Percentiles rank a stretch among this genome's conserved stretches.
Evolutionary conservation across 1,140 invertebrate species (phyloP).

Genomic region (Hycleus phaleratus): DNA sequence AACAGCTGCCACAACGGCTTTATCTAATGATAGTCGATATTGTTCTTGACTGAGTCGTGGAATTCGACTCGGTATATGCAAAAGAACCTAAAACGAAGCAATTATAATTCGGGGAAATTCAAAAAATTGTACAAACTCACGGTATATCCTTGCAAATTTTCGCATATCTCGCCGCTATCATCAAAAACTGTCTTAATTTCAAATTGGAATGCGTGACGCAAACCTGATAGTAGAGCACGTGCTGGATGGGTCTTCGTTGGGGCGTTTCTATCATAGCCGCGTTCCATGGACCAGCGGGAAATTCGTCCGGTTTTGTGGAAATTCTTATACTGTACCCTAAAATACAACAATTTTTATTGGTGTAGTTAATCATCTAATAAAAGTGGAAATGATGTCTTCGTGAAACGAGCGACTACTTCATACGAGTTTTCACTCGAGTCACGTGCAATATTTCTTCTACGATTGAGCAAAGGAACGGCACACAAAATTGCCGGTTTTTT

Average conservation of each 20-base stretch:
- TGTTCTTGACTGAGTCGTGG: constrained; percentile 4
- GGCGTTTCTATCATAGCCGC: constrained; percentile 39
- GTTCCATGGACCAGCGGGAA: constrained; percentile 41
- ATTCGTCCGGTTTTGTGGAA: constrained; percentile 3
- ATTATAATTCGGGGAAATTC: constrained; percentile 20
- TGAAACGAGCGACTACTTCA: too few species aligned
- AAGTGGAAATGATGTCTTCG: too few species aligned
- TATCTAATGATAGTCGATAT: constrained; percentile 6
- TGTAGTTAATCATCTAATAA: too few species aligned
- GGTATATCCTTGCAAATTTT: constrained; percentile 46
- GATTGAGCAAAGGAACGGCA: too few species aligned
- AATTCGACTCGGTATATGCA: constrained; percentile 2
- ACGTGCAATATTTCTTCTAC: too few species aligned
- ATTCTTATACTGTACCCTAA: constrained; percentile 16
- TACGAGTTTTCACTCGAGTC: too few species aligned
- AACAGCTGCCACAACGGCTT: constrained; percentile 5
- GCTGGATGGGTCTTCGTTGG: constrained; percentile 42
- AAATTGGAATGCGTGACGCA: constrained; percentile 40
- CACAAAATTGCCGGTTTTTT: too few species aligned
- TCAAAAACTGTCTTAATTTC: constrained; percentile 38
- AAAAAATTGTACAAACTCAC: constrained; percentile 48
- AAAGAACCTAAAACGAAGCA: constrained; percentile 1
- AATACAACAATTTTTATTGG: too few species aligned
- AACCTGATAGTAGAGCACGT: constrained; percentile 42
- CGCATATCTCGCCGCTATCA: constrained; percentile 45